These are phyloP conservation scores for Philereme vetulata DNA, from an alignment of 2,888 invertebrate genomes.

Conservation along the genomic window DNA sequence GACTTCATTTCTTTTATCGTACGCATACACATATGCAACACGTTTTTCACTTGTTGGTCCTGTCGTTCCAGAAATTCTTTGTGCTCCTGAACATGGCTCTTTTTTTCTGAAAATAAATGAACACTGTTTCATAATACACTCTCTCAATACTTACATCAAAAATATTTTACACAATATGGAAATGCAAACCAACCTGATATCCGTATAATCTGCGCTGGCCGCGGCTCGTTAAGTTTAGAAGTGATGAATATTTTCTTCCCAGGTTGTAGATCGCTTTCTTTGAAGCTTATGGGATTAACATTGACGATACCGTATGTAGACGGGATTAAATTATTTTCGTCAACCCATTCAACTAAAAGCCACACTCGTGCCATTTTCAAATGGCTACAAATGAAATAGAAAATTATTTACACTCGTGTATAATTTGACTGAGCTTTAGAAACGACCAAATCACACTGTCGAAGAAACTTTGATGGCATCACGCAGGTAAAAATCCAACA, in stretches of 20 bases:
- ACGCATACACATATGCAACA: constrained; percentile 59
- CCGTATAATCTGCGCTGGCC: constrained; percentile 56
- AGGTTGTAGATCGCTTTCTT: constrained; percentile 47
- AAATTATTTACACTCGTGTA: neutral
- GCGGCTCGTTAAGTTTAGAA: constrained; percentile 44
- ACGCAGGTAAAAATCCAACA: constrained; percentile 48
- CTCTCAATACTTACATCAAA: too few relatives aligned
- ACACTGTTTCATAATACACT: too few relatives aligned
- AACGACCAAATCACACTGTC: constrained; percentile 38
- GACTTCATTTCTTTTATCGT: constrained; percentile 62
- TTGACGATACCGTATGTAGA: constrained; percentile 56
- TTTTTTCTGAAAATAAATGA: constrained; percentile 49
- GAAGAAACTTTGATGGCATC: constrained; percentile 18
- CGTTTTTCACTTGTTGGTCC: constrained; percentile 58
- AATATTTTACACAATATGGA: too few relatives aligned
- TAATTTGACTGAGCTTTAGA: constrained; percentile 19
- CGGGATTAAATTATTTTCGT: constrained; percentile 54
- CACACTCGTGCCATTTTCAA: constrained; percentile 56
- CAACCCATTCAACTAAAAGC: constrained; percentile 67
- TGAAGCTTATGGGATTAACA: constrained; percentile 44
- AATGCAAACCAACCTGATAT: constrained; percentile 53
- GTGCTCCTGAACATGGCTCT: constrained; percentile 54
- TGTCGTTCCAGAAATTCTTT: constrained; percentile 55
- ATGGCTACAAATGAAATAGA: neutral
- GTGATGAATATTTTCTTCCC: constrained; percentile 55